Percentiles rank a stretch among this genome's conserved stretches.
These are phyloP conservation scores for Lacanobia oleracea DNA, from an alignment of 2,888 invertebrate species.

Conservation along the genomic window DNA sequence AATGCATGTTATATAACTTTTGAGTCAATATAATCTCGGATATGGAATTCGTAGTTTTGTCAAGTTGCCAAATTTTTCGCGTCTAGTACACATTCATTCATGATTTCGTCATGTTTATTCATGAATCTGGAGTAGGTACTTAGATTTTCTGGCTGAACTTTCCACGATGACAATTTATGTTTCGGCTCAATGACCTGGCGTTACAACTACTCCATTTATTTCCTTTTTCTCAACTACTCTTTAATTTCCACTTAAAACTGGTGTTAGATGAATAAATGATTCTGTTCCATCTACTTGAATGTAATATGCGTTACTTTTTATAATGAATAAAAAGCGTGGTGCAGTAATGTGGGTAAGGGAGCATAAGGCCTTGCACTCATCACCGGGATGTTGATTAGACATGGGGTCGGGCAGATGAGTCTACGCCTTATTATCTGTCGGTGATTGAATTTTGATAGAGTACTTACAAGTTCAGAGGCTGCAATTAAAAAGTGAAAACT, in stretches of 20 bases:
- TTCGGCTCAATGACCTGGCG: slow-evolving; percentile 44
- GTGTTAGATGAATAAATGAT: slow-evolving; percentile 23
- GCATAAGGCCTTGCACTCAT: slow-evolving; percentile 58
- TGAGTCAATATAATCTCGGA: slow-evolving; percentile 25
- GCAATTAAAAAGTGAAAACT: slow-evolving; percentile 45
- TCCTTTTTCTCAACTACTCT: neutral
- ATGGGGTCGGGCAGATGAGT: slow-evolving; percentile 75
- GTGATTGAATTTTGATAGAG: slow-evolving; percentile 79
- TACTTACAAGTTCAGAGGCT: slow-evolving; percentile 57
- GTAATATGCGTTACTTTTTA: slow-evolving; percentile 46
- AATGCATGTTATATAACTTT: slow-evolving; percentile 46
- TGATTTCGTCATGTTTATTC: slow-evolving; percentile 63
- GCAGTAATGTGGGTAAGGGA: slow-evolving; percentile 44
- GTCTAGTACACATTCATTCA: slow-evolving; percentile 59
- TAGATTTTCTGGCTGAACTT: slow-evolving; percentile 33
- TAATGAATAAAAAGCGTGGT: slow-evolving; percentile 55
- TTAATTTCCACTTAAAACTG: slow-evolving; percentile 9
- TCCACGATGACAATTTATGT: slow-evolving; percentile 27
- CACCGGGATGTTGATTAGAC: slow-evolving; percentile 74
- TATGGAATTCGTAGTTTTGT: slow-evolving; percentile 40
- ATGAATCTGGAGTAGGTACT: slow-evolving; percentile 36
- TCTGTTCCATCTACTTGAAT: slow-evolving; percentile 21
- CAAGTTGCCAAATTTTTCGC: slow-evolving; percentile 52
- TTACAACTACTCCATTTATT: slow-evolving; percentile 29
- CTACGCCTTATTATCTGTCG: slow-evolving; percentile 76